Base-by-base conservation (phyloP, 2,113 vertebrate genomes). In the Notechis scutatus region DNA sequence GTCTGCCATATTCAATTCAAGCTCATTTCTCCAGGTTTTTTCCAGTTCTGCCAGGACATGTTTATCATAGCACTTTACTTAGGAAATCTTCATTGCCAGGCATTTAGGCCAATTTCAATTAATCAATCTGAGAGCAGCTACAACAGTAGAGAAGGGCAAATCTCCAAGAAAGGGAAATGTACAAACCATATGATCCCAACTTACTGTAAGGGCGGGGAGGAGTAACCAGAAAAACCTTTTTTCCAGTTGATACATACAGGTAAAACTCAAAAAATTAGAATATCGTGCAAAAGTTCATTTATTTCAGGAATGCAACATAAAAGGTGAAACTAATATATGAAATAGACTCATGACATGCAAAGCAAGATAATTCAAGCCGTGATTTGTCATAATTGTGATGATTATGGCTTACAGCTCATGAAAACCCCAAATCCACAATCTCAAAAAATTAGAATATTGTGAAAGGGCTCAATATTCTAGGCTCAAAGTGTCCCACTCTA, bases 51-150 rank as follows among this genome's bases (percentile, higher is more conserved):
- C 45, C 45, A 92, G 56, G 81, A 55, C 50, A 92, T 6, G n/a
- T 92, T 92, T 90, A 74, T 91, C 85, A 93, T 54, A 23, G 12
- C 54, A 69, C 24, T 57, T 23, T 54, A 54, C 15, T 54, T 89
- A 61, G 90, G 90, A 85, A 92, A 90, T 54, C 39, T 47, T 91
- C 57, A 85, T 47, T 92, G 94, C 61, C 18, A 85, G 56, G 64
- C 86, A 85, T 50, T 92, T 81, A 87, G 57, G 87, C 74, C 69
- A 94, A 39, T 87, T 90, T 50, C 47, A 90, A 81, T 92, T 54
- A 21, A 74, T 87, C 26, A n/a, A 59, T 59, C 86, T 52, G 55
- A 90, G 55, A 85, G 90, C 39, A 92, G 47, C 29, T 39, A 55
- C 85, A 34, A 50, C 88, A 87, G 55, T 90, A 34, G 74, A n/a